phyloP scores from a whole-genome alignment of 2,888 invertebrate species.

The Machimus atricapillus region DNA sequence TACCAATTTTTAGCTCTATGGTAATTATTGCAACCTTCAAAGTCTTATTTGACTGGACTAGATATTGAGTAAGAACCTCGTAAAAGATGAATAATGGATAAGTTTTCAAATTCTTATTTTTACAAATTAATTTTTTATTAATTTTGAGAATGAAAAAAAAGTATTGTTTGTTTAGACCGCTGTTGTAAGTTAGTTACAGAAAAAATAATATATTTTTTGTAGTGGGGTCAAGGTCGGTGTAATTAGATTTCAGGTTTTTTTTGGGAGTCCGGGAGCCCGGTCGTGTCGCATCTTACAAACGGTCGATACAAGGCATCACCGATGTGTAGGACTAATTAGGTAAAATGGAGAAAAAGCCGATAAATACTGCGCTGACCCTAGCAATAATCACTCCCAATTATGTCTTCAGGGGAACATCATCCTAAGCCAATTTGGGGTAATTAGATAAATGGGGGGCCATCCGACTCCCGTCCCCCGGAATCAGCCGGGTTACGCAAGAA shows the following conservation, averaged over 20 bases:
- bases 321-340: background rate
- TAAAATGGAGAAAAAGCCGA: background rate
- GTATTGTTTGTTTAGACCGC: too few species aligned
- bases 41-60: too few species aligned
- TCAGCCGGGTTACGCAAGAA: background rate
- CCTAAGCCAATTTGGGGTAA: constrained; percentile 24
- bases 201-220: background rate
- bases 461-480: background rate
- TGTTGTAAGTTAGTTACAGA: too few species aligned
- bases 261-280: background rate
- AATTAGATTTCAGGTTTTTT: background rate
- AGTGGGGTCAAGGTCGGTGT: background rate
- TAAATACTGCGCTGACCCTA: background rate
- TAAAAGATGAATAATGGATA: too few species aligned
- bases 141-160: too few species aligned
- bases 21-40: too few species aligned
- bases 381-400: constrained; percentile 34
- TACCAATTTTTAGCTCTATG: too few species aligned
- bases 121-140: too few species aligned
- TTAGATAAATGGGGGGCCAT: constrained; percentile 29
- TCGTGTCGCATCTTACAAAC: background rate
- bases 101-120: too few species aligned
- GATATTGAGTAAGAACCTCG: too few species aligned
- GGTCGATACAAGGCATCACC: background rate
- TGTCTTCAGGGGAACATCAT: constrained; percentile 16